A percentile compares a stretch with the other conserved stretches of the same genome.
phyloP scores from a whole-genome alignment of 2,797 vertebrate species.

The Picus viridis region DNA sequence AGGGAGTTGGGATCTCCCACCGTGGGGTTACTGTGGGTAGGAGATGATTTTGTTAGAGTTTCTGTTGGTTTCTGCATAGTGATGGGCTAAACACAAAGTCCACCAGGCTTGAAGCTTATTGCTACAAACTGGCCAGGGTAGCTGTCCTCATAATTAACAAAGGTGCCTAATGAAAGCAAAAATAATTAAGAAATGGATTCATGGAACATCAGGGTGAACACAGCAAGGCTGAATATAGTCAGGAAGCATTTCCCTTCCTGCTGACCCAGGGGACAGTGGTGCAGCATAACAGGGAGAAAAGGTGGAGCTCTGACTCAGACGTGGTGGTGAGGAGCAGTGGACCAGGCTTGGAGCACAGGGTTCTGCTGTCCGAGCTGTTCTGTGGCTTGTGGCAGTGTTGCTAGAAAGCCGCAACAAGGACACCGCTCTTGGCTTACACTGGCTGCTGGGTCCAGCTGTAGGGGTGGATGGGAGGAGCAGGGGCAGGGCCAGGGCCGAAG shows the following conservation, averaged over 20 bases:
- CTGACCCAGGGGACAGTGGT: rapidly evolving
- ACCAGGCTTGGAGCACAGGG: neutral
- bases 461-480: neutral
- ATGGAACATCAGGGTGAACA: neutral
- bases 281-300: rapidly evolving
- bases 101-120: neutral
- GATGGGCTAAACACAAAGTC: neutral
- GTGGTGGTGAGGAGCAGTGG: rapidly evolving
- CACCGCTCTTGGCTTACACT: neutral
- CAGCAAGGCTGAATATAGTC: rapidly evolving
- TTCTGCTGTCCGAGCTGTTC: neutral
- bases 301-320: neutral
- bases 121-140: neutral
- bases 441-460: neutral
- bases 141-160: neutral
- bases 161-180: neutral
- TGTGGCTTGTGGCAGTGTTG: neutral
- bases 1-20: neutral
- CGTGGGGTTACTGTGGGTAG: neutral
- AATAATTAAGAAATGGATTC: neutral
- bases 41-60: neutral
- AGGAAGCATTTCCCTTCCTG: neutral
- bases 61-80: neutral
- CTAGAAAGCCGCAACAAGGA: slow-evolving; percentile 7
- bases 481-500: neutral